Base-by-base conservation (phyloP, 1,140 invertebrate genomes). In the Platyura marginata region DNA sequence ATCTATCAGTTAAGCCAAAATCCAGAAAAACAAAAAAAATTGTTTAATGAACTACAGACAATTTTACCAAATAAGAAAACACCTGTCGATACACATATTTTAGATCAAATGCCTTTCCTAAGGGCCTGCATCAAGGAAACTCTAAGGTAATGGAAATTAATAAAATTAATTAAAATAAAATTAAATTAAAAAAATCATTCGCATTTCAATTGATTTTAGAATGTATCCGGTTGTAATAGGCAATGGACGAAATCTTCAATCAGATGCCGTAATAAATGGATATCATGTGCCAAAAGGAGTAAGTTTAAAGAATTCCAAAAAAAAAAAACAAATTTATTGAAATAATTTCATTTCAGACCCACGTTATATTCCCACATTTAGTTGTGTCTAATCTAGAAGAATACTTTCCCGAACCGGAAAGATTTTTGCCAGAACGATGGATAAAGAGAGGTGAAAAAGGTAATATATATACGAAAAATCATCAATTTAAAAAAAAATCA, bases 121-220 rank as follows among this genome's bases (percentile, higher is more conserved):
- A 81, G 81, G 59, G 86, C 87, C 3, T 90, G 83, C 55, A 75
- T 94, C 9, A 91, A 89, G 58, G 89, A 94, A 70, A 79, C 83
- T 3, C 69, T 92, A 48, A 74, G 86, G 85, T 87, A 62, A 29
- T 48, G 47, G 44, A 25, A 25, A 21, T 13, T 9, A 8, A n/a
- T 25, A n/a, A 13, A 11, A 40, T 13, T 11, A n/a, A 21, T 21
- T n/a, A 22, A 21, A 9, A 36, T 36, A 5, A 16, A 13, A 16
- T 36, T 36, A 13, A 6, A 8, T 29, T 6, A 29, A n/a, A n/a
- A n/a, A n/a, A n/a, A n/a, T n/a, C n/a, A 40, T 40, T 29, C 21
- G 9, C n/a, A 45, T 36, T 40, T 18, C 39, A 16, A n/a, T 11
- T 46, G 16, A 21, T 65, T 63, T 43, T 58, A 84, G 84, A 57